phyloP scores from a whole-genome alignment of 2,797 vertebrate species.

The Pseudocheirus occidentalis region DNA sequence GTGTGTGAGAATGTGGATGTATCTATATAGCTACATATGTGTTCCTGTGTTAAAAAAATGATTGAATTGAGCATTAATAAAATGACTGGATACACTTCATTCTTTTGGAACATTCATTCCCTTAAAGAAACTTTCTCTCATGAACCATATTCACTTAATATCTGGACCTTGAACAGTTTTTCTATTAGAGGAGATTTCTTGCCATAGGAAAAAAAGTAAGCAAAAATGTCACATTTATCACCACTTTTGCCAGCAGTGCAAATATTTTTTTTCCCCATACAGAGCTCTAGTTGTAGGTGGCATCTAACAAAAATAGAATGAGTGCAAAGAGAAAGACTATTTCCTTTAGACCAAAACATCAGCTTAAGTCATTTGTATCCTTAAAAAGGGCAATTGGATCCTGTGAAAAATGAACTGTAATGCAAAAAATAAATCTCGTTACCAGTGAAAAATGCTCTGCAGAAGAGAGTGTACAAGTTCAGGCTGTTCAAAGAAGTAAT shows the following conservation, averaged over 20 bases:
- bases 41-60: not conserved
- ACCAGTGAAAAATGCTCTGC: not conserved
- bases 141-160: not conserved
- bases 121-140: not conserved
- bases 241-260: not conserved
- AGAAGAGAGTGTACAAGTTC: not conserved
- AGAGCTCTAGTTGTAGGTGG: not conserved
- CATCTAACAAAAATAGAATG: conserved; percentile 1
- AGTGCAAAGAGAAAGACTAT: not conserved
- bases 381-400: conserved; percentile 14
- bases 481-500: not conserved
- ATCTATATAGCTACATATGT: not conserved
- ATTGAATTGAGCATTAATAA: not conserved
- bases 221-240: not conserved
- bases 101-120: not conserved
- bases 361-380: not conserved
- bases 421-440: conserved; percentile 28
- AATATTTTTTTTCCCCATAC: conserved; percentile 1
- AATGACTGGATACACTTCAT: not conserved
- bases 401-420: not conserved
- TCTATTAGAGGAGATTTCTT: not conserved
- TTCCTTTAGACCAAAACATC: conserved; percentile 12
- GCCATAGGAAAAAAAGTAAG: not conserved
- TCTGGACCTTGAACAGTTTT: not conserved
- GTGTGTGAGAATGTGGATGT: too few species aligned